Evolutionary conservation across 2,888 invertebrate species (phyloP).

Genomic region (Osmoderma eremita): DNA sequence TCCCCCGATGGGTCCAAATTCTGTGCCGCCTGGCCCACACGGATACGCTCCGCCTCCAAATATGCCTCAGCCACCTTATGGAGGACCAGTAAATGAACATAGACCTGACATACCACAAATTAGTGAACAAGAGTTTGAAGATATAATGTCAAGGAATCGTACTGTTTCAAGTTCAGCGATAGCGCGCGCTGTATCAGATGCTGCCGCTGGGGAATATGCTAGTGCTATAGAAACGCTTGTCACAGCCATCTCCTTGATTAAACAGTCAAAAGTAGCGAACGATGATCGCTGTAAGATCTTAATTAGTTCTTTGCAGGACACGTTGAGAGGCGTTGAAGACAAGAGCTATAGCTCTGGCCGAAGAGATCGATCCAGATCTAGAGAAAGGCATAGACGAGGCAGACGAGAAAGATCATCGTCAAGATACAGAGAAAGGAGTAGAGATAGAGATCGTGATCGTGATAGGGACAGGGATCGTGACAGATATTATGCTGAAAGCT

Average conservation of each 20-base stretch:
- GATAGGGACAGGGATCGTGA: constrained; percentile 66
- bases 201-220: constrained; percentile 96
- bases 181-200: constrained; percentile 95
- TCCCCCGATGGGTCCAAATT: constrained; percentile 71
- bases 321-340: constrained; percentile 95
- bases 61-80: constrained; percentile 67
- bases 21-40: constrained; percentile 65
- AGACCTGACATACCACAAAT: constrained; percentile 71
- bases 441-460: constrained; percentile 70
- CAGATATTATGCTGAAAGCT: constrained; percentile 64
- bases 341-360: constrained; percentile 90
- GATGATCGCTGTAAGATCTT: constrained; percentile 99
- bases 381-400: constrained; percentile 61
- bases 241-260: constrained; percentile 97
- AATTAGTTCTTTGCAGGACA: constrained; percentile 96
- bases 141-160: constrained; percentile 96
- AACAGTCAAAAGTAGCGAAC: constrained; percentile 91
- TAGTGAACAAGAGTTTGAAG: constrained; percentile 96
- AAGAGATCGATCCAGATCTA: constrained; percentile 68
- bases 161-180: constrained; percentile 98
- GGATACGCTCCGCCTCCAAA: constrained; percentile 66
- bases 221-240: constrained; percentile 98
- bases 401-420: constrained; percentile 62
- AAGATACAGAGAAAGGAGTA: constrained; percentile 67
- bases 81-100: constrained; percentile 68